These are phyloP conservation scores for Plebejus melissa DNA, from an alignment of 2,888 invertebrate species.

Conservation along the genomic window DNA sequence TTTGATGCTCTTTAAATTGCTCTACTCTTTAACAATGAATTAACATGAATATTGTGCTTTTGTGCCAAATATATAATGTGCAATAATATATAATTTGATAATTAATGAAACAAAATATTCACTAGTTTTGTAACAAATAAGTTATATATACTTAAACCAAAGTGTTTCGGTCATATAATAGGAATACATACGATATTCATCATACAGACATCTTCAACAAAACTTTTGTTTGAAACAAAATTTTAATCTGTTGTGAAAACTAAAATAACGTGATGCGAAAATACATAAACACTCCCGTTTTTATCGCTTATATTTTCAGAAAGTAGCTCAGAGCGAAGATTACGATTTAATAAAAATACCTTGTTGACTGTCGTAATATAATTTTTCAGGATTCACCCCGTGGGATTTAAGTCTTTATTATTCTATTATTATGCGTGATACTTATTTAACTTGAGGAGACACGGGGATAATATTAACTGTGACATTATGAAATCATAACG, in stretches of 20 bases:
- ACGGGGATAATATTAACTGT: conserved; percentile 1
- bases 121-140: not conserved
- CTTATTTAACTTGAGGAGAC: conserved; percentile 16
- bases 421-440: conserved; percentile 21
- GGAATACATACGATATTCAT: too few relatives aligned
- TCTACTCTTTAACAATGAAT: too few relatives aligned
- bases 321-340: not conserved
- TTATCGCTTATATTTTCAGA: not conserved
- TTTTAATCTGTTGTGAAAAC: not conserved
- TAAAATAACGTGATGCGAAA: not conserved
- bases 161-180: too few relatives aligned
- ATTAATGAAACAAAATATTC: not conserved
- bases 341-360: conserved; percentile 7
- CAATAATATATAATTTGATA: too few relatives aligned
- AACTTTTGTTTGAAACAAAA: not conserved
- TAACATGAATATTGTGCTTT: too few relatives aligned
- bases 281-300: not conserved
- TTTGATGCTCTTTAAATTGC: too few relatives aligned
- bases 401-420: conserved; percentile 22
- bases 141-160: not conserved
- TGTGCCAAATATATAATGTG: too few relatives aligned
- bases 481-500: not conserved
- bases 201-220: not conserved
- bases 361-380: conserved; percentile 5
- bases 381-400: conserved; percentile 6